Conservation (phyloP, 1,140 invertebrate species). For the Meteorus sp. region DNA sequence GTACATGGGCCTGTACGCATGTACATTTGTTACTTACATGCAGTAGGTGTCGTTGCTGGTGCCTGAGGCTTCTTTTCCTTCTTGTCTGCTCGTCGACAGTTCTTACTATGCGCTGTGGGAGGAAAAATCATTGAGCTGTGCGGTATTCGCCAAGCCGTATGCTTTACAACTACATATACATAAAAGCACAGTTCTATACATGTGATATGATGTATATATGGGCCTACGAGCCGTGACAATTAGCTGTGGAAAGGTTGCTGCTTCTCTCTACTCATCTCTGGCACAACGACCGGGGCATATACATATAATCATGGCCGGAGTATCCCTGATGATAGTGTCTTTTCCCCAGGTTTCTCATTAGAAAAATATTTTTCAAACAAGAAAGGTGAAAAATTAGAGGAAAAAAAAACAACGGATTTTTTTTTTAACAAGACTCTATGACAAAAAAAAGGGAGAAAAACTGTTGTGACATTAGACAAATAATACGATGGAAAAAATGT, state of each 20-base stretch:
- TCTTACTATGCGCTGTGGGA: neutral
- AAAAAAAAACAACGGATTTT: no score
- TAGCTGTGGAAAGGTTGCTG: slow-evolving; percentile 11
- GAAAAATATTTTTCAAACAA: neutral
- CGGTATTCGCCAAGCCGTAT: neutral
- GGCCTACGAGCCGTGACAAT: slow-evolving; percentile 15
- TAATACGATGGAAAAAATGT: no score
- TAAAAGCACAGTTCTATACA: neutral
- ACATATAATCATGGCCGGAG: slow-evolving; percentile 4
- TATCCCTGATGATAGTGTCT: slow-evolving; percentile 18
- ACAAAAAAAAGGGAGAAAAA: no score
- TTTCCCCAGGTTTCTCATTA: slow-evolving; percentile 17
- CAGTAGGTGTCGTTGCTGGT: neutral
- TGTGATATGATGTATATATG: neutral
- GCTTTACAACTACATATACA: neutral
- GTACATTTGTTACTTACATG: no score
- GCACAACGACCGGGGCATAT: slow-evolving; percentile 14
- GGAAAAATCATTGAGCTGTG: slow-evolving; percentile 9
- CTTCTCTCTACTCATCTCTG: slow-evolving; percentile 4
- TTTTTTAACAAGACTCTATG: no score
- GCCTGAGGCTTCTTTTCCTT: neutral
- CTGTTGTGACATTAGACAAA: no score
- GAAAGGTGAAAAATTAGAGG: no score
- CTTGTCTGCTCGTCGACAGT: neutral
- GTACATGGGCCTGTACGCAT: no score